Percentiles rank a stretch among this genome's conserved stretches.
These are phyloP conservation scores for Coregonus ussuriensis DNA, from an alignment of 2,797 vertebrate species.

Conservation along the genomic window DNA sequence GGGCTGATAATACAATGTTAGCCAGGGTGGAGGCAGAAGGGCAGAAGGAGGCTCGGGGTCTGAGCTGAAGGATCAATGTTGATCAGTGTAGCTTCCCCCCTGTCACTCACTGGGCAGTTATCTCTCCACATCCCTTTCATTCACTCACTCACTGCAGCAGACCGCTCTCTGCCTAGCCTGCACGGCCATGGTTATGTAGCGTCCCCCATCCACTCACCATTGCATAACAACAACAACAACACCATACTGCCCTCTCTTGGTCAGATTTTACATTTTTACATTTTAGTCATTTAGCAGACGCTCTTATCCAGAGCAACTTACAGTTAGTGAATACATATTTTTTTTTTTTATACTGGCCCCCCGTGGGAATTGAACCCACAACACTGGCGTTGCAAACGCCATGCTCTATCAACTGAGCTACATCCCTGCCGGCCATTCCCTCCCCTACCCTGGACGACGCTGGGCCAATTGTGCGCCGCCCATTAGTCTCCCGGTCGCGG, in stretches of 20 bases:
- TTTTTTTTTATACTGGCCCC: no score
- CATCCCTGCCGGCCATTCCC: no score
- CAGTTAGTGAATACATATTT: no score
- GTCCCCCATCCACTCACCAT: slow-evolving; percentile 24
- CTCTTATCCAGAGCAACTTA: no score
- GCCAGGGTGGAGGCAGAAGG: slow-evolving; percentile 50
- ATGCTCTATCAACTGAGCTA: no score
- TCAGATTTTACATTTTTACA: no score
- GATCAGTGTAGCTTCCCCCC: slow-evolving; percentile 74
- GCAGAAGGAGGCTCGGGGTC: slow-evolving; percentile 52
- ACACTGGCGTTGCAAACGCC: no score
- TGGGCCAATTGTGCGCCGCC: no score
- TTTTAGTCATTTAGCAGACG: no score
- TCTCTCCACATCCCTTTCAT: slow-evolving; percentile 60
- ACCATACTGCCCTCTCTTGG: slow-evolving; percentile 79
- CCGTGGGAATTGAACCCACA: no score
- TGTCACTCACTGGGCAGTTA: slow-evolving; percentile 72
- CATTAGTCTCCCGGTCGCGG: no score
- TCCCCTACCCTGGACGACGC: no score
- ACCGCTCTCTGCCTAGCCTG: slow-evolving; percentile 14
- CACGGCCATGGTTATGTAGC: background rate
- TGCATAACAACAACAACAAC: slow-evolving; percentile 75
- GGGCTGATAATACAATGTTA: slow-evolving; percentile 58
- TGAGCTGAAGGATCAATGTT: slow-evolving; percentile 67
- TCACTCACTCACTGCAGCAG: slow-evolving; percentile 69